These are phyloP conservation scores for Rhea pennata DNA, from an alignment of 2,113 vertebrate species.

Conservation along the genomic window DNA sequence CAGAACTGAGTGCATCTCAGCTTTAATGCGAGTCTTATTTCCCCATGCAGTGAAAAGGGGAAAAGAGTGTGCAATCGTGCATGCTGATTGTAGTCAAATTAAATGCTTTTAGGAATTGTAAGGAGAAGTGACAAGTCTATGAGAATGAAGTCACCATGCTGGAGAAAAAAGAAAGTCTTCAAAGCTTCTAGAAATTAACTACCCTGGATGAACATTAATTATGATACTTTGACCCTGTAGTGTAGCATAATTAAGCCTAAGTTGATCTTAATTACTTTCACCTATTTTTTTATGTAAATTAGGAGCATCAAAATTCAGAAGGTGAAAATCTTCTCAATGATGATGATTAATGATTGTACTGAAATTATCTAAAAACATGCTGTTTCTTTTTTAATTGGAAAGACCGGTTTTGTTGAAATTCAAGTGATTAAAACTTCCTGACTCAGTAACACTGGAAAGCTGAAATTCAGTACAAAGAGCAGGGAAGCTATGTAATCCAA, in stretches of 20 bases:
- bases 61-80: not conserved
- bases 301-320: conserved; percentile 40
- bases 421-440: conserved; percentile 36
- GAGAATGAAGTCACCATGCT: not conserved
- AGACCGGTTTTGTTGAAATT: conserved; percentile 6
- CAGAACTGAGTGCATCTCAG: no score
- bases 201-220: conserved; percentile 39
- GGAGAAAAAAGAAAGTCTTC: conserved; percentile 4
- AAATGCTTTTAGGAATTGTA: not conserved
- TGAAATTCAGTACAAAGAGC: not conserved
- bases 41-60: fast-evolving
- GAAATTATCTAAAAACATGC: not conserved
- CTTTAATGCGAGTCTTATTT: fast-evolving
- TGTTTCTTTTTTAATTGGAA: conserved; percentile 22
- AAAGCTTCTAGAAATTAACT: conserved; percentile 51
- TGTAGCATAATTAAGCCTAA: conserved; percentile 30
- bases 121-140: not conserved
- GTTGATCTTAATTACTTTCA: conserved; percentile 62
- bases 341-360: conserved; percentile 12
- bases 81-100: fast-evolving
- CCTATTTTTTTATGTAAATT: conserved; percentile 46
- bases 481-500: not conserved
- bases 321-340: conserved; percentile 38
- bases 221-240: conserved; percentile 14
- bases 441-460: not conserved